Conservation (phyloP, 2,888 invertebrate genomes). For the Drosophila macrospina region DNA sequence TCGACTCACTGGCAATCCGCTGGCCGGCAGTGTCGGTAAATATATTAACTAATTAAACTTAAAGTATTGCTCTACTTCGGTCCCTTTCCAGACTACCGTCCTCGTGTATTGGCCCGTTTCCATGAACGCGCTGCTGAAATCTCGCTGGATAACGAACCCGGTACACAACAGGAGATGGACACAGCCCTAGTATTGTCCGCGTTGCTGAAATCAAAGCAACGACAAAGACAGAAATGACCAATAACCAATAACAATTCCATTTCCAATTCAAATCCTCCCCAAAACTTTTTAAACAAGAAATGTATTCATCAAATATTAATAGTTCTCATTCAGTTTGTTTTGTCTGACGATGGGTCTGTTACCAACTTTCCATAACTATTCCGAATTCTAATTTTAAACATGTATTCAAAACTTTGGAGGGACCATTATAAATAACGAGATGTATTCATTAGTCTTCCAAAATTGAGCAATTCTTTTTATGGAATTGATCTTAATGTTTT, state of each 20-base stretch:
- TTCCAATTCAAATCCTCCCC: not conserved
- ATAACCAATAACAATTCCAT: slow-evolving; percentile 7
- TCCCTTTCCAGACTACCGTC: slow-evolving; percentile 90
- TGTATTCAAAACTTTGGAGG: not conserved
- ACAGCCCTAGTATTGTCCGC: slow-evolving; percentile 96
- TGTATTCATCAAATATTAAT: slow-evolving; percentile 29
- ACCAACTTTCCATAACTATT: not conserved
- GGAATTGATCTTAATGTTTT: not conserved
- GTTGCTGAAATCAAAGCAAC: slow-evolving; percentile 86
- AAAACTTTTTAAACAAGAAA: slow-evolving; percentile 27
- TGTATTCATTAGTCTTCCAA: not conserved
- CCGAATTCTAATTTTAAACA: not conserved
- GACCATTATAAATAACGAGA: not conserved
- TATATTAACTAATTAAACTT: not conserved
- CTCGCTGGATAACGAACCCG: slow-evolving; percentile 94
- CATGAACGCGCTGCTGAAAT: slow-evolving; percentile 93
- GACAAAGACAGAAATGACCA: slow-evolving; percentile 66
- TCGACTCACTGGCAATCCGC: slow-evolving; percentile 95
- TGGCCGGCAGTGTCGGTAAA: slow-evolving; percentile 88
- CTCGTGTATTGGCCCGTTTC: slow-evolving; percentile 95
- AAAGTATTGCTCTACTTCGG: no score
- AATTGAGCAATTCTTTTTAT: not conserved
- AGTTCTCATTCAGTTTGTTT: slow-evolving; percentile 14
- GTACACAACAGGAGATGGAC: slow-evolving; percentile 95
- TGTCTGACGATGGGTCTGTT: slow-evolving; percentile 2